Evolutionary conservation across 2,113 vertebrate species (phyloP), one percentile per base, ranked within the genome.

Genomic region (Perca fluviatilis): DNA sequence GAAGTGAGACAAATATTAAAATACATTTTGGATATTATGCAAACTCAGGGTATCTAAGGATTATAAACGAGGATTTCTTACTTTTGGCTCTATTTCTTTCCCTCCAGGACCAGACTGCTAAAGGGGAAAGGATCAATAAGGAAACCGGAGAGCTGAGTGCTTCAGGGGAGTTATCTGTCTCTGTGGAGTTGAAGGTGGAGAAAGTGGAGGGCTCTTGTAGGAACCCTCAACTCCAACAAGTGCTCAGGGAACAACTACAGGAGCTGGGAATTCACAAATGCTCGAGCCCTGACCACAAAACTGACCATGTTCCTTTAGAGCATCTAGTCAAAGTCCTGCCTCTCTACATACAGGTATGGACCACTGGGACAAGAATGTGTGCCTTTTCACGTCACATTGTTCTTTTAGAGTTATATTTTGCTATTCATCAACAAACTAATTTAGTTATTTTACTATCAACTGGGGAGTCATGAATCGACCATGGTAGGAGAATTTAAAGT

Each of bases 61-160:
- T 43, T 43, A 11, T 43, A 43, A 43, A 11, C 11, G 7, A 33
- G 33, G 0, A 74, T 46, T 65, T 86, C 13, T 74, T 2, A 49
- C 14, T n/a, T 23, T n/a, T 53, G 3, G 5, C 33, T 54, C 23
- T 50, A 33, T 46, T 27, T 74, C 68, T 60, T 47, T 11, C 40
- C 0, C 16, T 43, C 27, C 30, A 93, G 91, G 85, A 88, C 65
- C 62, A 67, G n/a, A 79, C 25, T 47, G 58, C 69, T 53, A 92
- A 90, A 66, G 90, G 85, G 61, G 93, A 95, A 49, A 91, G 89
- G 86, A 93, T 94, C 82, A 94, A 94, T 78, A 94, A 94, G 65
- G 94, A 95, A 89, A 95, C 92, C 0, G 94, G 92, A 30, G 95
- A 95, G 86, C 84, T 95, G 77, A 94, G 92, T 78, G 88, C 92